Evolutionary conservation across 2,797 vertebrate species (phyloP).

Genomic region (Muraenolepis orangiensis): DNA sequence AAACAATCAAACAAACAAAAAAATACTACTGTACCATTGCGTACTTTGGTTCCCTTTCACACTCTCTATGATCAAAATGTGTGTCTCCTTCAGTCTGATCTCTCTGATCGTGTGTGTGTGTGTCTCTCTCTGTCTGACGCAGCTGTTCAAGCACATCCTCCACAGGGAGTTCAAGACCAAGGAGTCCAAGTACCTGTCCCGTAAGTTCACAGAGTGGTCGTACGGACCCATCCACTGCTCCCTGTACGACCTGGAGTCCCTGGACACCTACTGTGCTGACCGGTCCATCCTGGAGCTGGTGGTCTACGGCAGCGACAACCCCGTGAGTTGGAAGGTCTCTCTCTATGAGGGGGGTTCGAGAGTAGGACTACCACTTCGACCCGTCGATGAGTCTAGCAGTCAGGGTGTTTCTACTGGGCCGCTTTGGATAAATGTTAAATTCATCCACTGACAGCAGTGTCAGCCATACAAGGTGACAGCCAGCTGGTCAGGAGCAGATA

Average conservation of each 20-base stretch:
- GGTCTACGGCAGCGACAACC: slow-evolving; percentile 84
- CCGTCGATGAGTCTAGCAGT: no score
- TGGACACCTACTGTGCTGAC: slow-evolving; percentile 82
- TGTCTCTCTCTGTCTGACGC: slow-evolving; percentile 12
- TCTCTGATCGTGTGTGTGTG: no score
- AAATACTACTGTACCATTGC: neutral
- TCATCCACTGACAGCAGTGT: neutral
- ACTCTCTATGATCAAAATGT: neutral
- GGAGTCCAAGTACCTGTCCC: slow-evolving; percentile 84
- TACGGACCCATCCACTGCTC: slow-evolving; percentile 91
- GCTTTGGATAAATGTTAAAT: neutral
- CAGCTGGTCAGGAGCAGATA: no score
- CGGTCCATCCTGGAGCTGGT: slow-evolving; percentile 90
- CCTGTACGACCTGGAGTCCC: slow-evolving; percentile 86
- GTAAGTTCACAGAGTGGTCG: slow-evolving; percentile 96
- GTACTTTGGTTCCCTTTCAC: neutral
- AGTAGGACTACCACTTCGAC: neutral
- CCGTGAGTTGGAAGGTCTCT: slow-evolving; percentile 71
- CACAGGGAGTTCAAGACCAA: slow-evolving; percentile 84
- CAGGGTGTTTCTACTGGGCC: no score
- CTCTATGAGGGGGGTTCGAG: neutral
- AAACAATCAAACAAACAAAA: neutral
- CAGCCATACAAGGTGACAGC: no score
- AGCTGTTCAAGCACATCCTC: slow-evolving; percentile 93
- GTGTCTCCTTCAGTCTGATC: slow-evolving; percentile 14